Percentiles rank a stretch among this genome's conserved stretches.
Conservation (phyloP, 2,888 invertebrate genomes). For the Cheilosia urbana region DNA sequence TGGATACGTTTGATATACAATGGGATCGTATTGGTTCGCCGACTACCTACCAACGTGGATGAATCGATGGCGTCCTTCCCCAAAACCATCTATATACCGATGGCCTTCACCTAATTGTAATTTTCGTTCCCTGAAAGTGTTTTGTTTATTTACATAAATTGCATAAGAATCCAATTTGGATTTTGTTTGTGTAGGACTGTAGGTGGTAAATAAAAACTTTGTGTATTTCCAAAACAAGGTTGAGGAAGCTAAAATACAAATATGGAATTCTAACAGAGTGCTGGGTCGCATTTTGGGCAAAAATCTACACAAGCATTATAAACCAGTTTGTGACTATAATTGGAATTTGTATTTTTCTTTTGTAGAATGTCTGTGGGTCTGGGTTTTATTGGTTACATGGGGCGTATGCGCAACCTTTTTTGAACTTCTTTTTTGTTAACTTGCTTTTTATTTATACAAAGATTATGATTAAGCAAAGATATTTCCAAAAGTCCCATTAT, state of each 20-base stretch:
- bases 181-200: slow-evolving; percentile 27
- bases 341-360: slow-evolving; percentile 2
- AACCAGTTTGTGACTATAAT: slow-evolving; percentile 37
- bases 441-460: too few species aligned
- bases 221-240: slow-evolving; percentile 32
- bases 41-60: slow-evolving; percentile 81
- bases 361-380: too few species aligned
- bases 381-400: slow-evolving; percentile 9
- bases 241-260: slow-evolving; percentile 31
- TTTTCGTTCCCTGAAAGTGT: background rate
- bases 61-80: slow-evolving; percentile 80
- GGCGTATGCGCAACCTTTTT: slow-evolving; percentile 61
- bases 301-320: background rate
- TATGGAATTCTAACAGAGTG: slow-evolving; percentile 19
- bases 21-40: slow-evolving; percentile 79
- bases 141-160: background rate
- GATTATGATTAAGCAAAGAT: too few species aligned
- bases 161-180: slow-evolving; percentile 25
- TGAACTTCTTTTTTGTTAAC: background rate
- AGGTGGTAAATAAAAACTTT: slow-evolving; percentile 18
- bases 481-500: too few species aligned
- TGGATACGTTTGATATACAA: slow-evolving; percentile 10
- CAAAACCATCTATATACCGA: slow-evolving; percentile 53
- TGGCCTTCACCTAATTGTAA: slow-evolving; percentile 62
- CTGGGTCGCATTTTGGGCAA: slow-evolving; percentile 11